Evolutionary conservation across 2,797 vertebrate genomes (phyloP), one percentile per base, ranked within the genome.

Genomic region (Alectoris magna): DNA sequence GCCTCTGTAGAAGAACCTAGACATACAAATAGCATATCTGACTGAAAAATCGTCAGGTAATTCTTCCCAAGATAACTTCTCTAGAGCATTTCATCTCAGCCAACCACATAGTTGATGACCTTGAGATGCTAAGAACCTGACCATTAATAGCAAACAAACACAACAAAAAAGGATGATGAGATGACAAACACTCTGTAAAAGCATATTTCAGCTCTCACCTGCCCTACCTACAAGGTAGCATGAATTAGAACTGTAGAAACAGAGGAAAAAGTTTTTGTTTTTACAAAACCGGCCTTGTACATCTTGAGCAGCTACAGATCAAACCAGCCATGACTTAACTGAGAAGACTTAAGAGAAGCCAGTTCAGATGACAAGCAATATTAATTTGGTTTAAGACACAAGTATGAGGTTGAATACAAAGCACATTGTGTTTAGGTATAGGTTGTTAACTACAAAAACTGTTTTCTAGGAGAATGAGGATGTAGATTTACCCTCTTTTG

Each of bases 121-220:
- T 87, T 79, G 53, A 93, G 87, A 88, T 26, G 22, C 66, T 77
- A 87, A 90, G 60, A 86, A 88, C 14, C n/a, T 39, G 64, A 22
- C 22, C 56, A 56, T 36, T 73, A 69, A 66, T 10, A 82, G 31
- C 6, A 36, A 93, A 78, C 6, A 36, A 93, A 78, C 44, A 77
- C 49, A 84, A 81, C 85, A 85, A 69, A 67, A 78, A 91, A 75
- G 44, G 36, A 68, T 46, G 22, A 12, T 56, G 27, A 77, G 39
- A 64, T 70, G 48, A 78, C 38, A 87, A 86, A 72, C 62, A 51
- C 29, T 39, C 38, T 27, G 21, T 43, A 71, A 48, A 94, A 81
- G 58, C 21, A 72, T 90, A 87, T 79, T 91, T 88, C 64, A 38
- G 48, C 31, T 82, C 74, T 77, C 41, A 82, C 64, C 51, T 84